Base-by-base conservation (phyloP, 1,140 invertebrate genomes). In the Drosophila tani region DNA sequence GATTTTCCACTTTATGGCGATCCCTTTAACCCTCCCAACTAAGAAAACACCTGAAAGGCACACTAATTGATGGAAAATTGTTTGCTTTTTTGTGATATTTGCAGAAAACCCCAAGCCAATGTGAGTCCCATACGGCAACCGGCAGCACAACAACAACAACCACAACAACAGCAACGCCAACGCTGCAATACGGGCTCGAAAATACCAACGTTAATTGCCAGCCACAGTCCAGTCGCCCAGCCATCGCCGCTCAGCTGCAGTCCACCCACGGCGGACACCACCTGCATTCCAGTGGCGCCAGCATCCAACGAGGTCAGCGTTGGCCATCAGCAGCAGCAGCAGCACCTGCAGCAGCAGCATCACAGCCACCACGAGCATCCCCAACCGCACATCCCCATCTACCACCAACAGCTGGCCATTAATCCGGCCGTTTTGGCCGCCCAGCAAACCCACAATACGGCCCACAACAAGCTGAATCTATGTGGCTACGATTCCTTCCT, bases 401-500 rank as follows among this genome's bases (percentile, higher is more conserved):
- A 92, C 78, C 91, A 92, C 74, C 91, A 92, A 50, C 91, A 92
- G 79, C 55, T 92, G 90, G 91, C 91, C 80, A 91, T 92, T 91
- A 92, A 92, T 91, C 90, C 91, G 38, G 86, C 91, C 49, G 82
- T 92, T 12, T 67, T 92, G 56, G 87, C 91, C 40, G 91, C 91
- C 21, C 91, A 92, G 76, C 84, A 91, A 51, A 82, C 80, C 29
- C 85, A 90, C 85, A 78, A 86, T 51, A 78, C 79, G 50, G 75
- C 76, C 46, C 91, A 92, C 77, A 84, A 82, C 55, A 93, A 95
- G 79, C 93, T 94, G n/a, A 94, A 95, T 81, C 83, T 94, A 32
- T 95, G 94, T 74, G 93, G 94, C 79, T 95, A 95, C 78, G 94
- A 95, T 75, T 94, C 94, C n/a, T 94, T 95, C 80, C 86, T 95